Evolutionary conservation across 2,113 vertebrate species (phyloP).

Genomic region (Ptychochromis oligacanthus): DNA sequence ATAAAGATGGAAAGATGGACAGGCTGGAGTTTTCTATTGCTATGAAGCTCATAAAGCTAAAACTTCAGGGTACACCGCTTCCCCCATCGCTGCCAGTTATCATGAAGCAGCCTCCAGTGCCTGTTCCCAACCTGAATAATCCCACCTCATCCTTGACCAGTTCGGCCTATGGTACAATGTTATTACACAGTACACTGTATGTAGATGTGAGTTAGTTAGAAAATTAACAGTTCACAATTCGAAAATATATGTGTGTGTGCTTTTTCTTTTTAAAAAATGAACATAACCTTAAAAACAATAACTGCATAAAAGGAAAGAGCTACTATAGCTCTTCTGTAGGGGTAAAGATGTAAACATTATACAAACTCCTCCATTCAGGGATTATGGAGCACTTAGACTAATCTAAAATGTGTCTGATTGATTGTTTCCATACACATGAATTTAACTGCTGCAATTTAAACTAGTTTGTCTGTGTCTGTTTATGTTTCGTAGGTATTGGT

Average conservation of each 20-base stretch:
- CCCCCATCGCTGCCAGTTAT: constrained; percentile 88
- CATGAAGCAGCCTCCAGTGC: constrained; percentile 95
- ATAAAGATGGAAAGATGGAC: constrained; percentile 98
- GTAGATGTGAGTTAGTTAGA: neutral
- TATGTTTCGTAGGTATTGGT: constrained; percentile 84
- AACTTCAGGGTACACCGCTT: constrained; percentile 89
- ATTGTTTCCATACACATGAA: neutral
- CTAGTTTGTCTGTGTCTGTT: neutral
- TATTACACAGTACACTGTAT: neutral
- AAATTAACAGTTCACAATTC: neutral
- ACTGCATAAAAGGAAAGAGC: neutral
- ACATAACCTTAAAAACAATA: neutral
- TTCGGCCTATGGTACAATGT: constrained; percentile 85
- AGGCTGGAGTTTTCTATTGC: constrained; percentile 96
- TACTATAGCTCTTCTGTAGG: neutral
- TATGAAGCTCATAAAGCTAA: constrained; percentile 98
- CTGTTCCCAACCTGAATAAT: constrained; percentile 64
- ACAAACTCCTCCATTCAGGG: neutral
- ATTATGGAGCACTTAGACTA: neutral
- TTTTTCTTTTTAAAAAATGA: neutral
- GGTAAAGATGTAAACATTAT: neutral
- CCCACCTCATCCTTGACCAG: constrained; percentile 75
- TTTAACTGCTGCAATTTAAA: neutral
- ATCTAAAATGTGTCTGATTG: neutral
- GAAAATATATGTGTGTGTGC: neutral